Conservation (phyloP, 2,888 invertebrate species). For the Dryomyza anilis region DNA sequence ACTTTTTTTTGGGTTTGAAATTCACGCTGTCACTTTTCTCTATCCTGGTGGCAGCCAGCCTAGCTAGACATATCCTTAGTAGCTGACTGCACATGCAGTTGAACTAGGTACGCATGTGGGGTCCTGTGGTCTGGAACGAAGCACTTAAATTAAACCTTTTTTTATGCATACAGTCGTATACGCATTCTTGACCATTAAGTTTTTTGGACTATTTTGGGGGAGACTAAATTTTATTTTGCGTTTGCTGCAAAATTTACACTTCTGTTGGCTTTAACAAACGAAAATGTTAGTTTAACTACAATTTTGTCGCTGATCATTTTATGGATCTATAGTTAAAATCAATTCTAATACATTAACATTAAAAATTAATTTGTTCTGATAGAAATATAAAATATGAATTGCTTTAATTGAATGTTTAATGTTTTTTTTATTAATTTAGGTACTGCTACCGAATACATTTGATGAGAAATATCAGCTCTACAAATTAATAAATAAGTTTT, state of each 20-base stretch:
- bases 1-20: not conserved
- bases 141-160: not conserved
- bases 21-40: not conserved
- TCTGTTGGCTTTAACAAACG: constrained; percentile 45
- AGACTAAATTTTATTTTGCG: constrained; percentile 50
- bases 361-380: too few species aligned
- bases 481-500: too few species aligned
- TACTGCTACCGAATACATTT: too few species aligned
- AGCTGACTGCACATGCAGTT: not conserved
- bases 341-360: too few species aligned
- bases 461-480: too few species aligned
- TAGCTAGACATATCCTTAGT: not conserved
- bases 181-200: constrained; percentile 1
- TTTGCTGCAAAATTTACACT: constrained; percentile 58
- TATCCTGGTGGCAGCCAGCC: not conserved
- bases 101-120: not conserved
- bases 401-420: too few species aligned
- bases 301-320: too few species aligned
- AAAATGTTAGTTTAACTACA: too few species aligned
- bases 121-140: not conserved
- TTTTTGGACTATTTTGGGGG: not conserved
- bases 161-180: not conserved
- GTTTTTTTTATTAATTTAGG: too few species aligned
- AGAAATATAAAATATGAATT: too few species aligned
- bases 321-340: too few species aligned